Evolutionary conservation across 2,888 invertebrate species (phyloP).

Genomic region (Sesamia inferens): DNA sequence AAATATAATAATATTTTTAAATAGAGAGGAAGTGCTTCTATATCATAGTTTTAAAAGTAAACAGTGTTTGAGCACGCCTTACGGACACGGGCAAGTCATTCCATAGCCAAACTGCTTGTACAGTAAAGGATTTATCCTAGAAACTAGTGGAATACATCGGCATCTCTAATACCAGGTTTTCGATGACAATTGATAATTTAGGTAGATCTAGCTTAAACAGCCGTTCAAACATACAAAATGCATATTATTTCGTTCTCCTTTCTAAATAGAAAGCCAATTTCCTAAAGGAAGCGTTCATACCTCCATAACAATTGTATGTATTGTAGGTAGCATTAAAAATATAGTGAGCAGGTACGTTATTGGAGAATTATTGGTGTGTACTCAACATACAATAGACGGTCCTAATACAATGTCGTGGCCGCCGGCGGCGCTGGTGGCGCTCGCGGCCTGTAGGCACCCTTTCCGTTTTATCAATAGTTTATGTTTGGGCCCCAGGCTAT

Average conservation of each 20-base stretch:
- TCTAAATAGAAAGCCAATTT: conserved; percentile 1
- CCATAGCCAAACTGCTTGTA: too few species aligned
- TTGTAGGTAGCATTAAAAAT: conserved; percentile 21
- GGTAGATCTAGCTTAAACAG: not conserved
- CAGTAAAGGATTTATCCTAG: too few species aligned
- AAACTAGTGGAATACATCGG: too few species aligned
- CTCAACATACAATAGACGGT: conserved; percentile 64
- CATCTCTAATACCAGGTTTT: too few species aligned
- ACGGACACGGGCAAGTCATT: too few species aligned
- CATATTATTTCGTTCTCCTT: conserved; percentile 1
- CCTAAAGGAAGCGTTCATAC: conserved; percentile 5
- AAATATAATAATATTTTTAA: too few species aligned
- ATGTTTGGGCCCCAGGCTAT: conserved; percentile 72
- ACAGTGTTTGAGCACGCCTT: too few species aligned
- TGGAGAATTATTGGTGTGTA: conserved; percentile 59
- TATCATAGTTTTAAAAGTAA: too few species aligned
- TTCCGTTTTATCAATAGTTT: conserved; percentile 82
- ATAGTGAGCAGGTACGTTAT: conserved; percentile 38
- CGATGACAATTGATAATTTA: too few species aligned
- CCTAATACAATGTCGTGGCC: conserved; percentile 67
- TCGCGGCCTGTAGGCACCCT: conserved; percentile 69
- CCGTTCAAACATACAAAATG: conserved; percentile 1
- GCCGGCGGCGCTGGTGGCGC: conserved; percentile 46
- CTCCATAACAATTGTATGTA: conserved; percentile 12
- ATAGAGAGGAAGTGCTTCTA: too few species aligned